Evolutionary conservation across 2,113 vertebrate genomes (phyloP).

Genomic region (Albula goreensis): DNA sequence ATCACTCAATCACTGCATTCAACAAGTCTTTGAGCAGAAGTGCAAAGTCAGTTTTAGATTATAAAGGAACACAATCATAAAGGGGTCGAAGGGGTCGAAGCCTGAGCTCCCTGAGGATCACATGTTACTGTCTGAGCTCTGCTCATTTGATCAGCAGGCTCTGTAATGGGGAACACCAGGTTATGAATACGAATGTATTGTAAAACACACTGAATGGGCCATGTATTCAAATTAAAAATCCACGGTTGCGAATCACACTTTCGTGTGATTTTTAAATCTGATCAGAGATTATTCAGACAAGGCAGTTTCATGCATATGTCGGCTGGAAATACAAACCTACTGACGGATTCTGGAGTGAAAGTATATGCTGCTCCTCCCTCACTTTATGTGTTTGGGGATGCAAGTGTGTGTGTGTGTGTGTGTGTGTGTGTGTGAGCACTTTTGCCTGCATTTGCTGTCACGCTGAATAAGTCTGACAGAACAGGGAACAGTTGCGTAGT

Average conservation of each 20-base stretch:
- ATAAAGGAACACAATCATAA: neutral
- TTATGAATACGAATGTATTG: neutral
- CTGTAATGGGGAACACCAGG: neutral
- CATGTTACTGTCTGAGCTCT: neutral
- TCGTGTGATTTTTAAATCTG: neutral
- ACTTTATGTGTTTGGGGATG: neutral
- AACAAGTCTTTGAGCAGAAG: neutral
- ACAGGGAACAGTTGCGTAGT: neutral
- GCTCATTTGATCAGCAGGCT: neutral
- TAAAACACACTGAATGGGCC: neutral
- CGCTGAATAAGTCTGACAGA: neutral
- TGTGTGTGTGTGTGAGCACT: neutral
- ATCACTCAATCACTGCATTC: neutral
- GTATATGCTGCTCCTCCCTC: neutral
- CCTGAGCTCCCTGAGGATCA: neutral
- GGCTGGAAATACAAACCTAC: neutral
- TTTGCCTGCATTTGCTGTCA: neutral
- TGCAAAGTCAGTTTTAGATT: neutral
- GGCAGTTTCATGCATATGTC: neutral
- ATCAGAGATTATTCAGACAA: neutral
- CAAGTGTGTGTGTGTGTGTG: neutral
- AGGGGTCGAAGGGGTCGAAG: neutral
- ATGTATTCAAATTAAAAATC: neutral
- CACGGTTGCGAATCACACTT: neutral
- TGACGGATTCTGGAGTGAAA: neutral